These are phyloP conservation scores for Callithrix jacchus DNA, from an alignment of 2,113 vertebrate genomes.

Conservation along the genomic window DNA sequence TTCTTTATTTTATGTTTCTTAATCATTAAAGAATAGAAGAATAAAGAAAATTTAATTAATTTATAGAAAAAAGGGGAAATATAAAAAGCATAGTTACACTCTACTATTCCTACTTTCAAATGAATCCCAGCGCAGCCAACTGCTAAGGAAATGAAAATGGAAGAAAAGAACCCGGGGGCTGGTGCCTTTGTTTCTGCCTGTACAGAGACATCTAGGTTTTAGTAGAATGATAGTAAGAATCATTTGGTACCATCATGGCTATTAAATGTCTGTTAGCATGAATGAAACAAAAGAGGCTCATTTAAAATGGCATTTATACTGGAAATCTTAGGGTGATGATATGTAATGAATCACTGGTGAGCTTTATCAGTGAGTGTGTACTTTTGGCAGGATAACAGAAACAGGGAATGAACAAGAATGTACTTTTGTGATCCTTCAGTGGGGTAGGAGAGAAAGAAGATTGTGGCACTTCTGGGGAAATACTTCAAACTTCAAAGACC, in stretches of 20 bases:
- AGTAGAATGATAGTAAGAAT: conserved; percentile 47
- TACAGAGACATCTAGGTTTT: conserved; percentile 48
- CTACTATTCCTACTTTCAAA: conserved; percentile 29
- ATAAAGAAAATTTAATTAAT: background rate
- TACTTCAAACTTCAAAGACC: conserved; percentile 61
- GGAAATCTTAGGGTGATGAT: conserved; percentile 42
- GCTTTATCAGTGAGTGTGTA: conserved; percentile 52
- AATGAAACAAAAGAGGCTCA: conserved; percentile 64
- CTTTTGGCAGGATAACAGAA: conserved; percentile 55
- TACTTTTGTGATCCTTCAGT: conserved; percentile 49
- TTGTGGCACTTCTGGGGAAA: conserved; percentile 43
- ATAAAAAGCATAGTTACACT: background rate
- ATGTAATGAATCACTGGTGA: conserved; percentile 58
- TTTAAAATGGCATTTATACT: conserved; percentile 65
- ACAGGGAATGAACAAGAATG: conserved; percentile 26
- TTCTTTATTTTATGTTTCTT: background rate
- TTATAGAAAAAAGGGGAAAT: conserved; percentile 21
- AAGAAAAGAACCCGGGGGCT: background rate
- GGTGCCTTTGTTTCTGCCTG: background rate
- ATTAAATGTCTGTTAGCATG: conserved; percentile 62
- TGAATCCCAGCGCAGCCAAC: background rate
- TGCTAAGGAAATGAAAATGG: conserved; percentile 11
- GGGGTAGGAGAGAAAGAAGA: conserved; percentile 44
- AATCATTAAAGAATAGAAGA: background rate
- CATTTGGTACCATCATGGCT: conserved; percentile 60